Conservation (phyloP, 2,888 invertebrate species). For the Athalia circularis region DNA sequence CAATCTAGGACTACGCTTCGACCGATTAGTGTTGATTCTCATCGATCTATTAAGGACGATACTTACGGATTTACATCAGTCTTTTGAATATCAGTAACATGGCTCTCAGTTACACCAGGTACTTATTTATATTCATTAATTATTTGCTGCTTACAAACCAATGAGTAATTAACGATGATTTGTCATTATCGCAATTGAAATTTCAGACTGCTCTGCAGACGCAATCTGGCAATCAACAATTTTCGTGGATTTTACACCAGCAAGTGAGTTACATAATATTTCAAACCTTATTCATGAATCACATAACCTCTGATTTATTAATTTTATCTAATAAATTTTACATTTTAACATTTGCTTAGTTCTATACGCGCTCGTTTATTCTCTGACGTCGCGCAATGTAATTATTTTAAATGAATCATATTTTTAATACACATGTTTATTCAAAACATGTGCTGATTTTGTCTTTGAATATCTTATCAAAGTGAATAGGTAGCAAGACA, state of each 20-base stretch:
- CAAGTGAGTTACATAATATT: slow-evolving; percentile 61
- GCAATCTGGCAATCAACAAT: slow-evolving; percentile 54
- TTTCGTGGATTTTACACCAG: slow-evolving; percentile 62
- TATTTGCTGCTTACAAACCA: not conserved
- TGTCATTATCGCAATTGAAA: not conserved
- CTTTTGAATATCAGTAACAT: slow-evolving; percentile 10
- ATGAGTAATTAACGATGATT: not conserved
- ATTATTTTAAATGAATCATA: no score
- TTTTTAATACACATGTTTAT: no score
- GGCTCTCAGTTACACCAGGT: slow-evolving; percentile 40
- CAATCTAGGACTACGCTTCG: no score
- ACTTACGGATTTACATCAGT: not conserved
- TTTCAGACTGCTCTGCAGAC: slow-evolving; percentile 62
- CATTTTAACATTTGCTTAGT: not conserved
- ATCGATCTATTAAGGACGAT: no score
- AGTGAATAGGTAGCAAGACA: no score
- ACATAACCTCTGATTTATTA: slow-evolving; percentile 50
- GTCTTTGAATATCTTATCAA: no score
- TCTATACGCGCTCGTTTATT: no score
- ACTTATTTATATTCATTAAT: slow-evolving; percentile 1
- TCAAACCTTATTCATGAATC: not conserved
- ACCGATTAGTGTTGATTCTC: no score
- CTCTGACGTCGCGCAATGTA: no score
- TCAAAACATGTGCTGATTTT: no score
- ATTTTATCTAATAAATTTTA: slow-evolving; percentile 34